Evolutionary conservation across 2,797 vertebrate species (phyloP), one percentile per base, ranked within the genome.

Genomic region (Microctenopoma steveboyesi): DNA sequence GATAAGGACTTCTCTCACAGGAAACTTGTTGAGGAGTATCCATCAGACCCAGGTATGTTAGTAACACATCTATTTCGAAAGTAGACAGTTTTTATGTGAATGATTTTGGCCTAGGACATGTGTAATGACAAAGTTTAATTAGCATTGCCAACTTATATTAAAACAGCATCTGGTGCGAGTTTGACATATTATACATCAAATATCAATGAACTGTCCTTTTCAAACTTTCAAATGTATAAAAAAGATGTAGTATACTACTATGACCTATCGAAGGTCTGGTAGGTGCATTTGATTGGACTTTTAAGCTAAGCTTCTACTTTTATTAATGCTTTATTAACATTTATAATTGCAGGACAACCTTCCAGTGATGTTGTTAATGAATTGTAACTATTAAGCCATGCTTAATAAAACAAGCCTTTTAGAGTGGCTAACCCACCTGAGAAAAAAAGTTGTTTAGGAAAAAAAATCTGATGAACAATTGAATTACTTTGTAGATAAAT

Each of bases 11-110:
- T 98, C 88, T 90, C 91, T 49, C 96, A 97, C 90, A 94, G 91
- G 49, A 92, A 96, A 74, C 93, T 98, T 83, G 95, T 95, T 3
- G 96, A 97, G 0, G 94, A 96, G 7, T 91, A 79, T 46, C 92
- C 92, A 27, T 89, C 90, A 25, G 95, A 96, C 18, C 93, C 96
- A 94, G 96, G 96, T 97, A 94, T 0, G 81, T 48, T n/a, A n/a
- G 1, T 10, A 13, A 1, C 14, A 4, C 0, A 27, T 5, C 0
- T 2, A 7, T 11, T 14, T 5, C 1, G 4, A 16, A 45, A 65
- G 46, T 18, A 30, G 27, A 62, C 14, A 13, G 7, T 3, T 54
- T 1, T 64, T 39, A 46, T 22, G 10, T 49, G 12, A 22, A 46
- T 14, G 25, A 37, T 16, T 25, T 22, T 8, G 45, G 46, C 8